Conservation (phyloP, 2,797 vertebrate species). For the Sebastes steindachneri region DNA sequence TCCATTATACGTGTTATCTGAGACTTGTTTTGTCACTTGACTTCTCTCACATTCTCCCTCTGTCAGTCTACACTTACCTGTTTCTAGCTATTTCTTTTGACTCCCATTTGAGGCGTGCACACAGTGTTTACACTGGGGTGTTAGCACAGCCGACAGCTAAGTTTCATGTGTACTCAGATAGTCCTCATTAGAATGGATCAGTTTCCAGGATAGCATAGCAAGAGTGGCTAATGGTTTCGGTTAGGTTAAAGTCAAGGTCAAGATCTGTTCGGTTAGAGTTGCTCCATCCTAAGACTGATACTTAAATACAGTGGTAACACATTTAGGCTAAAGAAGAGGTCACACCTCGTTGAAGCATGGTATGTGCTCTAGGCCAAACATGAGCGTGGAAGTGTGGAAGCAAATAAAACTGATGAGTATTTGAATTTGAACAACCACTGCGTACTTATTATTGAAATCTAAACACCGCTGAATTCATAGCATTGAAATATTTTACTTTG, state of each 20-base stretch:
- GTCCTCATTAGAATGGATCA: neutral
- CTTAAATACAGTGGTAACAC: neutral
- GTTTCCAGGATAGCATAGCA: neutral
- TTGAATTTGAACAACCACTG: neutral
- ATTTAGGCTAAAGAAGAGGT: neutral
- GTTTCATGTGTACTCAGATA: neutral
- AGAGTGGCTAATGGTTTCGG: neutral
- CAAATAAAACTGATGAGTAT: neutral
- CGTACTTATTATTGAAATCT: too few species aligned
- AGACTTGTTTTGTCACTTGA: slow-evolving; percentile 5
- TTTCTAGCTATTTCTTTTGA: slow-evolving; percentile 1
- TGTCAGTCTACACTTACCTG: neutral
- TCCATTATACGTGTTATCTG: neutral
- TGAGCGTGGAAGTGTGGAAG: neutral
- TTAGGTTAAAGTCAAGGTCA: neutral
- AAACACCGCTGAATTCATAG: too few species aligned
- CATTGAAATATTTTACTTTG: too few species aligned
- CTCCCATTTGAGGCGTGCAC: neutral
- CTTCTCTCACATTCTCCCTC: neutral
- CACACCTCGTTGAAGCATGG: neutral
- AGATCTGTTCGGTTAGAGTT: neutral
- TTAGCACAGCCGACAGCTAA: neutral
- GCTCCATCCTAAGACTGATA: neutral
- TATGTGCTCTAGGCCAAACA: neutral
- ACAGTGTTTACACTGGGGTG: slow-evolving; percentile 14